Conservation (phyloP, 1,140 invertebrate species). For the Panulirus ornatus region DNA sequence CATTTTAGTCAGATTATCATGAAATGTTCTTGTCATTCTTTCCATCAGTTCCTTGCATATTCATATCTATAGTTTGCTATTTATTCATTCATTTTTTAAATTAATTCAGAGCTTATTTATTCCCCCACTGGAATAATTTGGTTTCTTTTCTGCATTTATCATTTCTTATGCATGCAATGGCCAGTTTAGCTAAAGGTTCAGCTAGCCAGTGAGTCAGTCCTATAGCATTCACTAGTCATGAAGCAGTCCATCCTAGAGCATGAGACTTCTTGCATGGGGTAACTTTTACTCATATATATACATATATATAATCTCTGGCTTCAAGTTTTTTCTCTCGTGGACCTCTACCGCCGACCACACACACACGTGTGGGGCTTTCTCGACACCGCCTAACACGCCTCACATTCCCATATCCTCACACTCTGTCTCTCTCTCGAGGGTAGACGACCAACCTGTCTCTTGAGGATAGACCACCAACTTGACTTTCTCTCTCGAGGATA, state of each 20-base stretch:
- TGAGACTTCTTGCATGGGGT: neutral
- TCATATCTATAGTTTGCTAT: neutral
- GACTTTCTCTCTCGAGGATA: no score
- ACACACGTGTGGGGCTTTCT: neutral
- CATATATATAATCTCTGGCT: constrained; percentile 2
- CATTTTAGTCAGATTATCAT: neutral
- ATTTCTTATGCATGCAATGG: neutral
- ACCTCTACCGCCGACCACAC: neutral
- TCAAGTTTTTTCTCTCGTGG: neutral
- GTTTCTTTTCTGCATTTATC: neutral
- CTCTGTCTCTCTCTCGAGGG: neutral
- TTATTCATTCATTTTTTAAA: neutral
- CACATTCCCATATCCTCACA: neutral
- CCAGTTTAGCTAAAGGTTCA: neutral
- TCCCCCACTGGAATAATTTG: neutral
- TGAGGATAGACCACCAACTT: no score
- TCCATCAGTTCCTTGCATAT: neutral
- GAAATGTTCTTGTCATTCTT: neutral
- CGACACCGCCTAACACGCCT: neutral
- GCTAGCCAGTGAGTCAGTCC: no score
- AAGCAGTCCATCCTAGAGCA: neutral
- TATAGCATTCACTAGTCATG: neutral
- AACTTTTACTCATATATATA: no score
- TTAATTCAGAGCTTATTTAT: no score
- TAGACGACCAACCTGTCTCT: no score